Percentiles rank a stretch among this genome's conserved stretches.
These are phyloP conservation scores for Dyspetes luteomarginatus DNA, from an alignment of 2,888 invertebrate genomes.

Conservation along the genomic window DNA sequence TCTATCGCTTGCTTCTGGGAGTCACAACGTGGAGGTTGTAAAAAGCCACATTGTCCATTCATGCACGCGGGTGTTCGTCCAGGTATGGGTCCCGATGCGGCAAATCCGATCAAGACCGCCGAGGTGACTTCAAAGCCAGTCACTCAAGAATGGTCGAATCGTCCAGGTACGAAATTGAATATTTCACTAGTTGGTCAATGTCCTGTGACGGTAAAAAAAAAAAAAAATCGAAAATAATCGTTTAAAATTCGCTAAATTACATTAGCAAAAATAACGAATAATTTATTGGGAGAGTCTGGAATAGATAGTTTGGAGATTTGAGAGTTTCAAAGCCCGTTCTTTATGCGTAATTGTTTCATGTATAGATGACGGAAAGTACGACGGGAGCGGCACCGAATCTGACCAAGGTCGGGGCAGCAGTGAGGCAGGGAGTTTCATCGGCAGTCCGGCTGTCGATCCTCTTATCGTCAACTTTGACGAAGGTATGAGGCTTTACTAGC, in stretches of 20 bases:
- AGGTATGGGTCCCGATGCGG: constrained; percentile 66
- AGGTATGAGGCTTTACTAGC: constrained; percentile 91
- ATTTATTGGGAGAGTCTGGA: too few relatives aligned
- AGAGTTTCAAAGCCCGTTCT: constrained; percentile 20
- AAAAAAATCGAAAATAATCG: too few relatives aligned
- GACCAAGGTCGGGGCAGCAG: constrained; percentile 81
- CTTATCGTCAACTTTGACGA: constrained; percentile 92
- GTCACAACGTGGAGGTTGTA: constrained; percentile 92
- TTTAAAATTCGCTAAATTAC: background rate
- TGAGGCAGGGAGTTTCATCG: constrained; percentile 81
- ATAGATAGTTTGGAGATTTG: background rate
- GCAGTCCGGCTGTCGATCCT: constrained; percentile 87
- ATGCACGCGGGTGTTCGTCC: constrained; percentile 85
- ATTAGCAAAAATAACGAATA: background rate
- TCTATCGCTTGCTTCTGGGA: constrained; percentile 95
- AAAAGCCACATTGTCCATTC: constrained; percentile 93
- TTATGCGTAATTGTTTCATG: constrained; percentile 37
- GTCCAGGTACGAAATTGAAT: constrained; percentile 74
- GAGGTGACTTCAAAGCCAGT: constrained; percentile 75
- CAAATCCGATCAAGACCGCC: constrained; percentile 76
- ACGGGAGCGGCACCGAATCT: constrained; percentile 80
- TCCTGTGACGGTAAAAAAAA: background rate
- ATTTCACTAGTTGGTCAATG: background rate
- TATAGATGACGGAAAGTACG: constrained; percentile 80
- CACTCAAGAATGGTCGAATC: constrained; percentile 80